Percentiles rank a stretch among this genome's conserved stretches.
Evolutionary conservation across 2,888 invertebrate species (phyloP).

Genomic region (Liodrosophila aerea): DNA sequence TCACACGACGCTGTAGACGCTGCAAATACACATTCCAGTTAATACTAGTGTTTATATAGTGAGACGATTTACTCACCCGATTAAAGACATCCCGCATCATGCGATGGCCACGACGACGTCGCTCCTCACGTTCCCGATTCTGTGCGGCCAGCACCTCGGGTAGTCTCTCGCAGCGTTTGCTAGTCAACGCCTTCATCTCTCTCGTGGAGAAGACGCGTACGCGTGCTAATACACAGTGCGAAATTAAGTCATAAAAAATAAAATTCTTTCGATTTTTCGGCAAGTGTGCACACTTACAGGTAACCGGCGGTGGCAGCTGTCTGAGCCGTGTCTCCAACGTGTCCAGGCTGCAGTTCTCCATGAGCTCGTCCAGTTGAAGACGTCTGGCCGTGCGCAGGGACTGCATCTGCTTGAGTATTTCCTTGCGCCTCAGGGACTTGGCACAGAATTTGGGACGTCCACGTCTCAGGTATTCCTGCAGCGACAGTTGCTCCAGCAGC

Average conservation of each 20-base stretch:
- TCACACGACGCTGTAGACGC: conserved; percentile 81
- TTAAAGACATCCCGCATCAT: conserved; percentile 90
- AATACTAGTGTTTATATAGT: conserved; percentile 1
- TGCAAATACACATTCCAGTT: conserved; percentile 50
- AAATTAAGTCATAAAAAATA: too few relatives aligned
- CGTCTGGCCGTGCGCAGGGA: conserved; percentile 75
- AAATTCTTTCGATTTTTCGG: too few relatives aligned
- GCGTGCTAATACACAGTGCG: conserved; percentile 77
- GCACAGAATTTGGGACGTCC: conserved; percentile 88
- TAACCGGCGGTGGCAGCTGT: conserved; percentile 81
- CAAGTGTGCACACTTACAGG: conserved; percentile 70
- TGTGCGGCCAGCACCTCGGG: conserved; percentile 88
- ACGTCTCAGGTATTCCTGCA: conserved; percentile 87
- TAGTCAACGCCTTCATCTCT: conserved; percentile 85
- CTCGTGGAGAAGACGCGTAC: conserved; percentile 84
- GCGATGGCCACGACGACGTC: conserved; percentile 87
- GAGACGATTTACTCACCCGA: too few relatives aligned
- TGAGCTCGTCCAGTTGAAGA: conserved; percentile 74
- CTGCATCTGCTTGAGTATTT: conserved; percentile 79
- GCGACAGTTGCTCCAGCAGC: conserved; percentile 75
- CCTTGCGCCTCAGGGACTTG: conserved; percentile 82
- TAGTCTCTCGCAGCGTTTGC: conserved; percentile 86
- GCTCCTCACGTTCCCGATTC: conserved; percentile 85
- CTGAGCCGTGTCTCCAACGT: conserved; percentile 74
- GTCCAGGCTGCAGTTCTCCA: conserved; percentile 70